Conservation (phyloP, 2,113 vertebrate species). For the Rhea pennata region DNA sequence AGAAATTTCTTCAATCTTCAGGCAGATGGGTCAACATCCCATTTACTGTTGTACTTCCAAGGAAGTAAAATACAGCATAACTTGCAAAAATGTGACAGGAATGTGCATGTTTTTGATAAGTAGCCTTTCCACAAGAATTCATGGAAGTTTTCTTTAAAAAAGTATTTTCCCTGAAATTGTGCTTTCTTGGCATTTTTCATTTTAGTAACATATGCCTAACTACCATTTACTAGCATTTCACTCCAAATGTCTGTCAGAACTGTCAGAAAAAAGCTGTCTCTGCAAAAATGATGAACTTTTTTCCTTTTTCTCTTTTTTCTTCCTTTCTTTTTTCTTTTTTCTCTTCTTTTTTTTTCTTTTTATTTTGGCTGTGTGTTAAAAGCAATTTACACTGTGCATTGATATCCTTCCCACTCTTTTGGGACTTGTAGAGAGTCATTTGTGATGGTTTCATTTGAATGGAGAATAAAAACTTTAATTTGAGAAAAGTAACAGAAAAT, state of each 20-base stretch:
- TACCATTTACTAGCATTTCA: not conserved
- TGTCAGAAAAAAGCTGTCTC: not conserved
- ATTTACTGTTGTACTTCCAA: not conserved
- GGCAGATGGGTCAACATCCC: not conserved
- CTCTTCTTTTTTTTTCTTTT: not conserved
- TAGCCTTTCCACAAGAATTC: not conserved
- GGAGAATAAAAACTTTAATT: not conserved
- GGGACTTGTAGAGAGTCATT: not conserved
- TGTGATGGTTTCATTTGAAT: not conserved
- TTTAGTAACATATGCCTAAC: not conserved
- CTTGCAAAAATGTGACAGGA: not conserved
- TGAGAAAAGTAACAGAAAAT: not conserved
- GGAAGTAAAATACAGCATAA: not conserved
- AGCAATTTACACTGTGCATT: not conserved
- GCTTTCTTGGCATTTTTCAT: not conserved
- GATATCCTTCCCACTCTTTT: not conserved
- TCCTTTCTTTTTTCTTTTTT: not conserved
- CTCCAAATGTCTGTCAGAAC: slow-evolving; percentile 4
- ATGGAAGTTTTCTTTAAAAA: not conserved
- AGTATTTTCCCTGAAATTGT: not conserved
- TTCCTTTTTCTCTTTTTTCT: not conserved
- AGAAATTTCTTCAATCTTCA: not conserved
- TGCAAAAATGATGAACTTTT: slow-evolving; percentile 24
- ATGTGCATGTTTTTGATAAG: not conserved
- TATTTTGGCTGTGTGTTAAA: not conserved